These are phyloP conservation scores for Helleia helle DNA, from an alignment of 2,888 invertebrate genomes.

Conservation along the genomic window DNA sequence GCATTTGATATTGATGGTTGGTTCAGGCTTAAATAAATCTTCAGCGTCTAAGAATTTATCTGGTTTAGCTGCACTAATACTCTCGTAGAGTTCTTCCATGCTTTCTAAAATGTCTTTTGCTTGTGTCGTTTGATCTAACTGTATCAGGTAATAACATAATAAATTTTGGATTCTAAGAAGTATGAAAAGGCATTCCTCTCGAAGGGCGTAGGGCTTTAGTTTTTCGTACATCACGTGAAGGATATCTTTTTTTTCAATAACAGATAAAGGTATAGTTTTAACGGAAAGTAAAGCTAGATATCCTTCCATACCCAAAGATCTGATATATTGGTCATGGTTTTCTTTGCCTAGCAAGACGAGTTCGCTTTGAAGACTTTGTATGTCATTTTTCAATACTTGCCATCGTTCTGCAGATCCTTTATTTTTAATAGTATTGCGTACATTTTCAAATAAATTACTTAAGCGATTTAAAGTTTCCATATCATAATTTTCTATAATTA, in stretches of 20 bases:
- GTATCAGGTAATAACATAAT: conserved; percentile 70
- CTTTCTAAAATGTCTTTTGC: conserved; percentile 66
- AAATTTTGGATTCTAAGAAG: conserved; percentile 73
- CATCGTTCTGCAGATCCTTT: conserved; percentile 43
- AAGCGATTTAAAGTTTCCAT: conserved; percentile 52
- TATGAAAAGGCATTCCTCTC: conserved; percentile 63
- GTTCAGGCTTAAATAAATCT: conserved; percentile 62
- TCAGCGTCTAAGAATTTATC: conserved; percentile 62
- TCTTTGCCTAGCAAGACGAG: conserved; percentile 47
- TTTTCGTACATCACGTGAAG: conserved; percentile 47
- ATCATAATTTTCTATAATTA: conserved; percentile 8
- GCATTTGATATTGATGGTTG: conserved; percentile 37
- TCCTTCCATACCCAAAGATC: conserved; percentile 59
- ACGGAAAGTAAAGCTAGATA: conserved; percentile 51
- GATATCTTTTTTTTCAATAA: conserved; percentile 46
- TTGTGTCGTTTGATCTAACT: conserved; percentile 56
- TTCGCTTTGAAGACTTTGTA: conserved; percentile 43
- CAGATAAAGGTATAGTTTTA: conserved; percentile 47
- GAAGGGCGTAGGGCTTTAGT: conserved; percentile 39
- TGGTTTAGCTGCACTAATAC: conserved; percentile 39
- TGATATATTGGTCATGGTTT: conserved; percentile 43
- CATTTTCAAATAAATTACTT: conserved; percentile 43
- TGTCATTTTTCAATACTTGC: conserved; percentile 43
- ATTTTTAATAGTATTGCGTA: conserved; percentile 41
- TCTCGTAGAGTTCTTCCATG: conserved; percentile 58